Evolutionary conservation across 2,888 invertebrate species (phyloP).

Genomic region (Hipparchia semele): DNA sequence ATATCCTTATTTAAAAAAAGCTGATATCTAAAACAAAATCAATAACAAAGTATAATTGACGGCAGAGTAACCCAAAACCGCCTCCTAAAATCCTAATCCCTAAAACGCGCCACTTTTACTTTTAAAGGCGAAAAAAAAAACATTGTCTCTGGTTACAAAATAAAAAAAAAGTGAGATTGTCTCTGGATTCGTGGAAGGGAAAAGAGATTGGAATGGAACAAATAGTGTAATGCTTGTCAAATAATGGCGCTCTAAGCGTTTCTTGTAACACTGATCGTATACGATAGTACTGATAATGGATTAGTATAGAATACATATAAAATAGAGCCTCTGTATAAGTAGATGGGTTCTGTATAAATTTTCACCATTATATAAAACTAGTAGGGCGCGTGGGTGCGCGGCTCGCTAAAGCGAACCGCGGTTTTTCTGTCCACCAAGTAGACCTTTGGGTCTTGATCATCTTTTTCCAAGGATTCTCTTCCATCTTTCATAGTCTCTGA

Average conservation of each 20-base stretch:
- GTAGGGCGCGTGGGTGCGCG: too few species aligned
- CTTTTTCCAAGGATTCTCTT: too few species aligned
- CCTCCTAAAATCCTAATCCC: conserved; percentile 21
- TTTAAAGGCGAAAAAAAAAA: conserved; percentile 36
- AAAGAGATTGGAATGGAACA: conserved; percentile 31
- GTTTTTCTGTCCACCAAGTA: too few species aligned
- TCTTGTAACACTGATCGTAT: conserved; percentile 59
- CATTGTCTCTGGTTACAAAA: conserved; percentile 33
- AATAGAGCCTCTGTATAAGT: not conserved
- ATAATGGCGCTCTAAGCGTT: conserved; percentile 64
- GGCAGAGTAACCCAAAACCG: conserved; percentile 18
- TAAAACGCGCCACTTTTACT: conserved; percentile 37
- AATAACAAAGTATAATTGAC: not conserved
- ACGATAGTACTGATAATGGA: conserved; percentile 46
- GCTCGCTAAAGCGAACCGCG: too few species aligned
- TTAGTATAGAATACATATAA: conserved; percentile 15
- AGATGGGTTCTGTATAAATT: conserved; percentile 1
- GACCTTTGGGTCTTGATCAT: too few species aligned
- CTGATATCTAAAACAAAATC: too few species aligned
- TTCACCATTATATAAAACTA: too few species aligned
- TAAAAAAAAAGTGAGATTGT: conserved; percentile 31
- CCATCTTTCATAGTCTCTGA: too few species aligned
- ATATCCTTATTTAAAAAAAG: too few species aligned
- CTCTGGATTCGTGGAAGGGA: conserved; percentile 34
- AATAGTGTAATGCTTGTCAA: conserved; percentile 56